Base-by-base conservation (phyloP, 2,888 invertebrate genomes). In the Hirtodrosophila alboralis region DNA sequence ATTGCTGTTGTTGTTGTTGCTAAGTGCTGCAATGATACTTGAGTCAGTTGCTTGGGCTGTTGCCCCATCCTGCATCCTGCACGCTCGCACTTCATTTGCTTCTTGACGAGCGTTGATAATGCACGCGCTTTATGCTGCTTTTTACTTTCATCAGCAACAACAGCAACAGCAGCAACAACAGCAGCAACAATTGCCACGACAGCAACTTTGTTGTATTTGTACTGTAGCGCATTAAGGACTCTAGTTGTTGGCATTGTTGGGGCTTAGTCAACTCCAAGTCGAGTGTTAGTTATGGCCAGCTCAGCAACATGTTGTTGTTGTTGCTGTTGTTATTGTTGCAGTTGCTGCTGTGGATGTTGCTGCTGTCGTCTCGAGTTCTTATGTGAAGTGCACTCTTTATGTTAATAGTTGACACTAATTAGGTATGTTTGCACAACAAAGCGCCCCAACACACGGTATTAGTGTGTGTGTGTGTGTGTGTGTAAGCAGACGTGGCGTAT, bases 361-460 rank as follows among this genome's bases (percentile, higher is more conserved):
- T 61, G 60, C 36, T 51, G 73, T 74, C 81, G 80, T 81, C 84
- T 81, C 81, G 81, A 84, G 80, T 84, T 84, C 84, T 84, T 65
- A 71, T 75, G 78, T 84, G 81, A 71, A 81, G 84, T 74, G 76
- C 78, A 78, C 84, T 81, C 81, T 84, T 81, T 81, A 81, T 84
- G 81, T 84, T 81, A 84, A 81, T 84, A 81, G 81, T 81, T 81
- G 84, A 81, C 80, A 81, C 80, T 81, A 81, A 84, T 81, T 81
- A 81, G 80, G 68, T 78, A 76, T 84, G 84, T 81, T 78, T 76
- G 78, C 76, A 84, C 78, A 84, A 84, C 84, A 81, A 77, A 80
- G 81, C 84, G 63, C 53, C 37, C 12, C 54, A 54, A 45, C 61
- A 64, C 45, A 54, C 37, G 31, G 16, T 3, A 12, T 28, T 8